Evolutionary conservation across 2,797 vertebrate species (phyloP).

Genomic region (Lacerta viridis): DNA sequence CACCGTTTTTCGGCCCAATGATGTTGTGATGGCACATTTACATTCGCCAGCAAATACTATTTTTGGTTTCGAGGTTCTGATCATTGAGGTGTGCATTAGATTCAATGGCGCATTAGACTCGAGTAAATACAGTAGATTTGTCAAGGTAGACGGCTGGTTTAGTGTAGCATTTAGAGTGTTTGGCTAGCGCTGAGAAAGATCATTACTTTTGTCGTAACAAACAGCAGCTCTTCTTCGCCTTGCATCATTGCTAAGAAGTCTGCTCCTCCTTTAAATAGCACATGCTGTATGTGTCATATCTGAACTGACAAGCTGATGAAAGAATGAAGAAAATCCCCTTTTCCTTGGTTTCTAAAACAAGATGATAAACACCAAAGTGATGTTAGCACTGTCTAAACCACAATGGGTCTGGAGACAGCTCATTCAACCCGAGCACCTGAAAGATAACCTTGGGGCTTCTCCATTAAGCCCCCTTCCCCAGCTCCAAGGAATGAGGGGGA

Average conservation of each 20-base stretch:
- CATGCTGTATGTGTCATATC: neutral
- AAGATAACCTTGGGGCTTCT: conserved; percentile 23
- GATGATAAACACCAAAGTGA: conserved; percentile 79
- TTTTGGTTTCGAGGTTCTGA: no score
- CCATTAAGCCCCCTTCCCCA: conserved; percentile 31
- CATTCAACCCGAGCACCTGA: neutral
- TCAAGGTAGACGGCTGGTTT: no score
- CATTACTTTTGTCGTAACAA: neutral
- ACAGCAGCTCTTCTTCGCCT: neutral
- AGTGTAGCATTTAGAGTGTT: conserved; percentile 20
- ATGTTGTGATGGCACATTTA: no score
- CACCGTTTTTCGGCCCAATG: no score
- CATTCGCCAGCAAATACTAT: no score
- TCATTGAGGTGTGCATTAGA: neutral
- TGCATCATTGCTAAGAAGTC: conserved; percentile 11
- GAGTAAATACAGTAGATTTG: no score
- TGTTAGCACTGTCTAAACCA: conserved; percentile 51
- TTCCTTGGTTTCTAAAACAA: conserved; percentile 84
- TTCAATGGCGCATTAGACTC: neutral
- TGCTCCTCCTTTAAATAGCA: neutral
- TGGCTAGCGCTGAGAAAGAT: neutral
- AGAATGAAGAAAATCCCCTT: conserved; percentile 79
- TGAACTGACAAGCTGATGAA: conserved; percentile 49
- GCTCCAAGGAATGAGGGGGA: neutral
- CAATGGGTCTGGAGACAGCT: conserved; percentile 40